phyloP scores from a whole-genome alignment of 1,140 invertebrate species.

The Calephelis nemesis region DNA sequence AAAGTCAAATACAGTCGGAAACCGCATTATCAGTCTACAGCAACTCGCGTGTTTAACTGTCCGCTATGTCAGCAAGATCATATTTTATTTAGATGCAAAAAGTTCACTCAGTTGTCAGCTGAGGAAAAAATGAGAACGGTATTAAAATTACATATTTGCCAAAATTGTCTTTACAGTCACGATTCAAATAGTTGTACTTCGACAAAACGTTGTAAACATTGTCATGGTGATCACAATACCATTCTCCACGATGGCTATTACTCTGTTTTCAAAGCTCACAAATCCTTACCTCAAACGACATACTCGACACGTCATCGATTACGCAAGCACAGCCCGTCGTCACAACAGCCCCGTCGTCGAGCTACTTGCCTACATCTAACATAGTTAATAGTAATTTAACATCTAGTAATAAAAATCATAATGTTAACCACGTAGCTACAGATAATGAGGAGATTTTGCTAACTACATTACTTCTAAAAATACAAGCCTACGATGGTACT shows the following conservation, averaged over 20 bases:
- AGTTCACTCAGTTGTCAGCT: no score
- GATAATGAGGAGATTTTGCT: constrained; percentile 16
- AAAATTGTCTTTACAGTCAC: constrained; percentile 29
- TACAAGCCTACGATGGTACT: constrained; percentile 7
- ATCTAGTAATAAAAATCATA: constrained; percentile 5
- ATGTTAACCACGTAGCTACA: constrained; percentile 7
- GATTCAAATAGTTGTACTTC: constrained; percentile 29
- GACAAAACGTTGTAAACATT: constrained; percentile 28
- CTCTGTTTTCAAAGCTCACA: background rate
- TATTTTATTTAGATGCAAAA: no score
- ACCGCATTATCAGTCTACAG: no score
- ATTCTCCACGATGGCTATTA: constrained; percentile 26
- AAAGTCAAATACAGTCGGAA: no score
- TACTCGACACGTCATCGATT: constrained; percentile 13
- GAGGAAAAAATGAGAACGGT: no score
- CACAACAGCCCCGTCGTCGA: constrained; percentile 9
- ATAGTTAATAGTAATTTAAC: background rate
- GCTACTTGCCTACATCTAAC: background rate
- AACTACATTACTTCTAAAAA: constrained; percentile 9
- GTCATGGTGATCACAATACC: constrained; percentile 30
- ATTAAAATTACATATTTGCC: constrained; percentile 27
- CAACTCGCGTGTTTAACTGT: no score
- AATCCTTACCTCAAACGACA: background rate
- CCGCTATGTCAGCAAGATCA: no score
- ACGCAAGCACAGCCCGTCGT: constrained; percentile 7